Percentiles rank a stretch among this genome's conserved stretches.
phyloP scores from a whole-genome alignment of 2,888 invertebrate genomes.

The Acanthococcus lagerstroemiae region DNA sequence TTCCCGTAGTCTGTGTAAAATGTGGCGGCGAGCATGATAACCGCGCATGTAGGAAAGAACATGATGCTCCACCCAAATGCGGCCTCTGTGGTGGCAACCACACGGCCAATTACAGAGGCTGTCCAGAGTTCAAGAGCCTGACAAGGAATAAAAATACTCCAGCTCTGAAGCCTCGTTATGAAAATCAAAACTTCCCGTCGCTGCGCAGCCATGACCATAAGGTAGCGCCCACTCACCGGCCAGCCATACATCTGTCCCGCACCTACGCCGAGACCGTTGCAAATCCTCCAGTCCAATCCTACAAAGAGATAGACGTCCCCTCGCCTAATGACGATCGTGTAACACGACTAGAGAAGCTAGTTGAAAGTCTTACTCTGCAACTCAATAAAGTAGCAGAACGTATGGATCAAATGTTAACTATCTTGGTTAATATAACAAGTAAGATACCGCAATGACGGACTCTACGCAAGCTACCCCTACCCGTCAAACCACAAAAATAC shows the following conservation, averaged over 20 bases:
- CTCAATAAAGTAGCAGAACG: no score
- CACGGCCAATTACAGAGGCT: not conserved
- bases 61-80: slow-evolving; percentile 6
- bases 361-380: no score
- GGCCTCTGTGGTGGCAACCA: not conserved
- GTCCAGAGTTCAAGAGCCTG: not conserved
- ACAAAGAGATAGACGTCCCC: no score
- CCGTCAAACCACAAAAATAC: not conserved
- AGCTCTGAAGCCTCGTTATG: not conserved
- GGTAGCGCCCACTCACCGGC: not conserved
- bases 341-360: no score
- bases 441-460: not conserved
- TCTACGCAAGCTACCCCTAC: not conserved
- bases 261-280: not conserved
- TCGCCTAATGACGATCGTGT: no score
- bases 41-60: not conserved
- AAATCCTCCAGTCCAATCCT: no score
- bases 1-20: not conserved
- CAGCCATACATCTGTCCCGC: not conserved
- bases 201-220: not conserved
- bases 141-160: not conserved
- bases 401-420: no score
- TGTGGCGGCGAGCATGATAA: not conserved
- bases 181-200: no score
- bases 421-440: no score